phyloP scores from a whole-genome alignment of 2,113 vertebrate genomes.

The Spermophilus dauricus region DNA sequence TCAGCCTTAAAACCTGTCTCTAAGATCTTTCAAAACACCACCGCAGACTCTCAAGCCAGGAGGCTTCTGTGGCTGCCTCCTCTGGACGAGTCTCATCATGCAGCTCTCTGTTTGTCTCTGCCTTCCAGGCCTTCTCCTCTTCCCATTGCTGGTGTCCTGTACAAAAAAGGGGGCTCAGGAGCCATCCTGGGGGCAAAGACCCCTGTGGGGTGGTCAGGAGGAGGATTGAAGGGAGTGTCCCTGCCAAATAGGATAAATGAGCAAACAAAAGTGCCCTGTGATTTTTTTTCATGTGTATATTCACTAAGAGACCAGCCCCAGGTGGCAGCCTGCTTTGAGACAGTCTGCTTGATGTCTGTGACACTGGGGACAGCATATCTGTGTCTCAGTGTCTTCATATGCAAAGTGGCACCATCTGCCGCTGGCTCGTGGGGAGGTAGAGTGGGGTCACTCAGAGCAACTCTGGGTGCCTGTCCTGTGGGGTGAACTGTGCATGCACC shows the following conservation, averaged over 20 bases:
- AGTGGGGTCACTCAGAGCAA: rapidly evolving
- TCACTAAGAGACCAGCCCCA: neutral
- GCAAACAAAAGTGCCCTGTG: neutral
- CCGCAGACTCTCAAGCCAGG: neutral
- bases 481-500: neutral
- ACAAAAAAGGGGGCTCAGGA: neutral
- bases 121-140: neutral
- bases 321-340: neutral
- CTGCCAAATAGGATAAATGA: neutral
- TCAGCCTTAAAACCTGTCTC: neutral
- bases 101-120: neutral
- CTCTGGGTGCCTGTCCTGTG: neutral
- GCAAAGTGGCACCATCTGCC: neutral
- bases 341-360: neutral
- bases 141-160: neutral
- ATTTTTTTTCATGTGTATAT: neutral
- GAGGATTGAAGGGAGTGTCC: neutral
- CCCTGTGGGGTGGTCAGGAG: neutral
- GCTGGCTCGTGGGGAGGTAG: neutral
- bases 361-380: neutral
- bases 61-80: neutral
- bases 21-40: neutral
- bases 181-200: neutral
- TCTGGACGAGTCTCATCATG: neutral
- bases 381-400: neutral